Conservation (phyloP, 2,888 invertebrate species). For the Lissonota sp. region DNA sequence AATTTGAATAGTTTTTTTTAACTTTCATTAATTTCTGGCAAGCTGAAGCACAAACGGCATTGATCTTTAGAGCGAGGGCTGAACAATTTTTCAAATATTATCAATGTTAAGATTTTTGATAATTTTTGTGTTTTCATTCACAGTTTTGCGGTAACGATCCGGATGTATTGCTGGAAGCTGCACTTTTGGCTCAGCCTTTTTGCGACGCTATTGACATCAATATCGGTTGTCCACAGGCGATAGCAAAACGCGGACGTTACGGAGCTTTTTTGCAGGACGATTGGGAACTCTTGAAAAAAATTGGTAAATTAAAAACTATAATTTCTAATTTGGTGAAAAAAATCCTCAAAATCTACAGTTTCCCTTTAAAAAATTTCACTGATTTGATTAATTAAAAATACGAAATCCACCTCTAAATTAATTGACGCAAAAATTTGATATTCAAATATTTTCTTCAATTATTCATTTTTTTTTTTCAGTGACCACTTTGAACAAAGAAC, state of each 20-base stretch:
- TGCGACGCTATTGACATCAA: conserved; percentile 99
- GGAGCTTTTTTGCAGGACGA: conserved; percentile 98
- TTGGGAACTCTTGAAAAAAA: conserved; percentile 93
- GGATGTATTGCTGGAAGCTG: conserved; percentile 93
- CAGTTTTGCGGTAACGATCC: conserved; percentile 99
- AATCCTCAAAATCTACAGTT: too few species aligned
- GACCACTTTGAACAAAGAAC: conserved; percentile 87
- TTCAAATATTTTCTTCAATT: not conserved
- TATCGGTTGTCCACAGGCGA: conserved; percentile 98
- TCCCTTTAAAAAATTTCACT: too few species aligned
- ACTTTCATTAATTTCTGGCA: too few species aligned
- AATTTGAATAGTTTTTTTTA: too few species aligned
- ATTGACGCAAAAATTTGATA: too few species aligned
- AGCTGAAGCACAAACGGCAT: too few species aligned
- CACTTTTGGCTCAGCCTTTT: conserved; percentile 91
- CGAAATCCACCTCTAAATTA: too few species aligned
- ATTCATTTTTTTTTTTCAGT: conserved; percentile 86
- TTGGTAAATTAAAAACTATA: conserved; percentile 90
- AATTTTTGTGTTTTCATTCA: conserved; percentile 70
- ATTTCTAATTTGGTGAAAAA: too few species aligned
- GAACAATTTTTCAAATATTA: too few species aligned
- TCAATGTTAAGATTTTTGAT: too few species aligned
- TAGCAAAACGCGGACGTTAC: conserved; percentile 98
- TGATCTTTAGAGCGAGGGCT: too few species aligned
- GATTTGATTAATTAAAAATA: too few species aligned